Conservation (phyloP, 2,888 invertebrate genomes). For the Carabus problematicus region DNA sequence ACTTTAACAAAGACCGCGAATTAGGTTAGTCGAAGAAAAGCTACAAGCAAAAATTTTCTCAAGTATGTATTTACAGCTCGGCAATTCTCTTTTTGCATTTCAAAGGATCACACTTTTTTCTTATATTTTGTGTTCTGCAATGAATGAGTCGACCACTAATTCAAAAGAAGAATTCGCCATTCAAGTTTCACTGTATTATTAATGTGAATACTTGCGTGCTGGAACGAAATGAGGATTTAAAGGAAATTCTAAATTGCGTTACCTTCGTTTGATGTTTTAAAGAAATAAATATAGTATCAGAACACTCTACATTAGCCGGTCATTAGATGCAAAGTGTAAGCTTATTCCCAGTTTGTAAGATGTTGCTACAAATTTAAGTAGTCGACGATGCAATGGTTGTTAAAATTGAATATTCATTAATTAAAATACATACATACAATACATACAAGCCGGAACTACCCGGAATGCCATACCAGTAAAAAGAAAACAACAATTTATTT, state of each 20-base stretch:
- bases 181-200: conserved; percentile 23
- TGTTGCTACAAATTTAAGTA: no score
- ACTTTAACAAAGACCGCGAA: no score
- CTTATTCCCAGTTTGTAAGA: not conserved
- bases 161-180: conserved; percentile 21
- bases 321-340: conserved; percentile 16
- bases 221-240: conserved; percentile 6
- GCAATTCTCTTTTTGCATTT: conserved; percentile 21
- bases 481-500: no score
- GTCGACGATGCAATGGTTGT: no score
- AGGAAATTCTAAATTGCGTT: conserved; percentile 1
- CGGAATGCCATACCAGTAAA: no score
- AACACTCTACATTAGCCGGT: conserved; percentile 6
- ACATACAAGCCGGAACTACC: no score
- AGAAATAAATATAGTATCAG: conserved; percentile 22
- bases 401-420: no score
- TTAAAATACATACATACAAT: no score
- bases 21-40: no score
- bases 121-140: conserved; percentile 2
- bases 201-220: conserved; percentile 17
- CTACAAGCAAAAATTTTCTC: conserved; percentile 1
- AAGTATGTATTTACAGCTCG: not conserved
- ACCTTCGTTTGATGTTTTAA: conserved; percentile 16
- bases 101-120: conserved; percentile 15
- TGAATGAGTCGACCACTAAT: conserved; percentile 9